phyloP scores from a whole-genome alignment of 2,797 vertebrate genomes.

The Characodon lateralis region DNA sequence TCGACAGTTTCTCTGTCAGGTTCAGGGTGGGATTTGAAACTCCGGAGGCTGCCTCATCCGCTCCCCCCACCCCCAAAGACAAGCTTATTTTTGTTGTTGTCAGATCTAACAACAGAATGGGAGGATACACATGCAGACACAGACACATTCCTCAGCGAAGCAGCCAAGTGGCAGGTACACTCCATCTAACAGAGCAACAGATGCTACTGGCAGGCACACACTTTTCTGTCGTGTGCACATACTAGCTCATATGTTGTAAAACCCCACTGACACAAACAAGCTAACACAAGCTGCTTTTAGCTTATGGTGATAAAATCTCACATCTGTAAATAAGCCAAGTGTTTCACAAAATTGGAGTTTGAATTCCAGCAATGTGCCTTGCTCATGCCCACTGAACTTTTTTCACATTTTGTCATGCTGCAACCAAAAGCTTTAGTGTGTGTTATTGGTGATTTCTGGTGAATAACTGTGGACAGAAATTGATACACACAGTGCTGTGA shows the following conservation, averaged over 20 bases:
- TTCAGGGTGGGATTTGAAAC: slow-evolving; percentile 58
- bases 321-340: slow-evolving; percentile 56
- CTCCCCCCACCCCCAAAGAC: slow-evolving; percentile 40
- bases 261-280: slow-evolving; percentile 51
- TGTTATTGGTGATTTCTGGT: background rate
- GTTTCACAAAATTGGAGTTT: slow-evolving; percentile 14
- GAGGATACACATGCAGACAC: slow-evolving; percentile 43
- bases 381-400: background rate
- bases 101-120: slow-evolving; percentile 71
- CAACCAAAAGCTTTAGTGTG: background rate
- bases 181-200: slow-evolving; percentile 73
- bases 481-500: background rate
- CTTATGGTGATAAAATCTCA: slow-evolving; percentile 54
- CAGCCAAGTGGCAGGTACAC: slow-evolving; percentile 76
- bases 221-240: slow-evolving; percentile 44
- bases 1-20: slow-evolving; percentile 65
- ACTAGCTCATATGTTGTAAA: slow-evolving; percentile 53
- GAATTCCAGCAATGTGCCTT: slow-evolving; percentile 21
- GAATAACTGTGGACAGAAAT: background rate
- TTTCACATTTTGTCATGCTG: background rate
- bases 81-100: slow-evolving; percentile 67
- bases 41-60: slow-evolving; percentile 41
- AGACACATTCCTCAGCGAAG: slow-evolving; percentile 60
- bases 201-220: slow-evolving; percentile 71
- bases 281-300: slow-evolving; percentile 63